Conservation (phyloP, 2,113 vertebrate genomes). For the Platanista minor region DNA sequence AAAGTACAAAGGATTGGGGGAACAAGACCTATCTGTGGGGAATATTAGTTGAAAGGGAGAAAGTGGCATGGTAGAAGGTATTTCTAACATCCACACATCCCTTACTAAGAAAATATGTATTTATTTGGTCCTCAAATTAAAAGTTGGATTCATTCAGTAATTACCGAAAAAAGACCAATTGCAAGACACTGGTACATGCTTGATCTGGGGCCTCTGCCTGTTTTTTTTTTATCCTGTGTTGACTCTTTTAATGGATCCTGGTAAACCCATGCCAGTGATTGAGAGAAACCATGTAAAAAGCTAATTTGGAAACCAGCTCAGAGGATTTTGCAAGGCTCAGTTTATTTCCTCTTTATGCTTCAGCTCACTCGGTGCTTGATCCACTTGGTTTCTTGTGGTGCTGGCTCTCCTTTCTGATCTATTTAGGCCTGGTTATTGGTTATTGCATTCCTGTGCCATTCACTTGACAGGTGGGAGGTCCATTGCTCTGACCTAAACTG, state of each 20-base stretch:
- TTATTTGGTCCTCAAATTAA: conserved; percentile 12
- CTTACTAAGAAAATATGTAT: not conserved
- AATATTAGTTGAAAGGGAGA: not conserved
- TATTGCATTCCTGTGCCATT: not conserved
- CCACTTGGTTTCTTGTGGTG: not conserved
- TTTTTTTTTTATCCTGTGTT: not conserved
- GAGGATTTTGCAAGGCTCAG: not conserved
- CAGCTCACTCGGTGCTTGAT: not conserved
- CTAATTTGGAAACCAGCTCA: not conserved
- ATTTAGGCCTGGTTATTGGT: not conserved
- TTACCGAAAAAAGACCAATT: not conserved
- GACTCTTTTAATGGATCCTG: not conserved
- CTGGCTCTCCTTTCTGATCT: conserved; percentile 23
- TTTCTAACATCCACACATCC: not conserved
- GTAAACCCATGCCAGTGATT: not conserved
- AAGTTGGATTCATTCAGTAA: not conserved
- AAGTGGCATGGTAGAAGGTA: not conserved
- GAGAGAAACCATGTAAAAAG: not conserved
- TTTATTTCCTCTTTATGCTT: not conserved
- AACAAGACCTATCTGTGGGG: not conserved
- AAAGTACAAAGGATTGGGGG: not conserved
- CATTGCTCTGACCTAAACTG: not conserved
- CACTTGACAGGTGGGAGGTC: not conserved
- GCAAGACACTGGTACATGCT: not conserved
- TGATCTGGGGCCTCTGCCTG: not conserved